These are phyloP conservation scores for Cebidichthys violaceus DNA, from an alignment of 2,113 vertebrate genomes.

Conservation along the genomic window DNA sequence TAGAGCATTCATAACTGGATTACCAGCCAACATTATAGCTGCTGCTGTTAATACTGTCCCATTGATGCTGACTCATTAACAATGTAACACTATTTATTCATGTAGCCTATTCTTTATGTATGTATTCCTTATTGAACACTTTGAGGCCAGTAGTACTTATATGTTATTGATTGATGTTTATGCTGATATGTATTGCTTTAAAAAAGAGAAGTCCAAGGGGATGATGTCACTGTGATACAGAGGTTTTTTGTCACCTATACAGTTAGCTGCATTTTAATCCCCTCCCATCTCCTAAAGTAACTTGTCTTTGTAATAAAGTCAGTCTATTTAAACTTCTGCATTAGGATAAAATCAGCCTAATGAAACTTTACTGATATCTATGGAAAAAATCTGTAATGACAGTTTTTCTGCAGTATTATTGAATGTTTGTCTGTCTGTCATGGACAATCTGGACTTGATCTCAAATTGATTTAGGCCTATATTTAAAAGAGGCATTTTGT, in stretches of 20 bases:
- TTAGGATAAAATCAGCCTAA: neutral
- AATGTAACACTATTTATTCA: neutral
- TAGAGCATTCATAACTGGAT: too few species aligned
- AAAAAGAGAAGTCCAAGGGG: neutral
- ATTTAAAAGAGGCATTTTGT: neutral
- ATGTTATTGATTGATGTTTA: neutral
- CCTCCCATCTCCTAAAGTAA: neutral
- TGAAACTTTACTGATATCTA: neutral
- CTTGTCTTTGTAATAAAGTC: neutral
- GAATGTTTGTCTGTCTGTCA: neutral
- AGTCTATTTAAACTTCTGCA: neutral
- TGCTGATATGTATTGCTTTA: neutral
- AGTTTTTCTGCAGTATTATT: slow-evolving; percentile 11
- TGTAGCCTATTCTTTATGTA: neutral
- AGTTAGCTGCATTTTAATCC: neutral
- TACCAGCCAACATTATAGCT: neutral
- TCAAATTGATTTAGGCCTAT: neutral
- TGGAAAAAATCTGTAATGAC: neutral
- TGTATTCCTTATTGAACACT: slow-evolving; percentile 2
- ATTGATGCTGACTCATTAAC: neutral
- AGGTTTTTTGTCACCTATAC: neutral
- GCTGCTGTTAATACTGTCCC: neutral
- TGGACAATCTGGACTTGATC: neutral
- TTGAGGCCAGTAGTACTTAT: neutral
- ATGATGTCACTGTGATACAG: neutral